Evolutionary conservation across 1,140 invertebrate genomes (phyloP).

Genomic region (Lethocerus indicus): DNA sequence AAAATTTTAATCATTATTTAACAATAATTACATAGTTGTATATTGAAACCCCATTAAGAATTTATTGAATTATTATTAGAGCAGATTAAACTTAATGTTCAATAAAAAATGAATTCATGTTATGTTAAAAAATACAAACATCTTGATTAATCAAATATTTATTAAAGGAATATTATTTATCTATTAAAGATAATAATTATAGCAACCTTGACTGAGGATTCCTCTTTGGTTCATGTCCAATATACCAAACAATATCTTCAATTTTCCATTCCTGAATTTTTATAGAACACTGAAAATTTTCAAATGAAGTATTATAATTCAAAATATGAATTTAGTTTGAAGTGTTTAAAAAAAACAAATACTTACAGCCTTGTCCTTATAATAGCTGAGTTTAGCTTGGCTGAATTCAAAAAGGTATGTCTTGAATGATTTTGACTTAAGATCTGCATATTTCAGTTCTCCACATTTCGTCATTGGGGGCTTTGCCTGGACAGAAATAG

Average conservation of each 20-base stretch:
- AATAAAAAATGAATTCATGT: too few relatives aligned
- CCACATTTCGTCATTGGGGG: constrained; percentile 39
- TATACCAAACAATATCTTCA: constrained; percentile 64
- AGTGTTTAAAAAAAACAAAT: neutral
- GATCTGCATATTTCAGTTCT: constrained; percentile 63
- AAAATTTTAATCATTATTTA: constrained; percentile 8
- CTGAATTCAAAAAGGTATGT: constrained; percentile 59
- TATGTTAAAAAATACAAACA: too few relatives aligned
- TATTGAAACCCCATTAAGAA: too few relatives aligned
- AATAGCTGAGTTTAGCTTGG: constrained; percentile 56
- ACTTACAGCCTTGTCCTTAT: constrained; percentile 57
- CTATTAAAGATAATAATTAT: neutral
- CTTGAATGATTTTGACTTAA: constrained; percentile 55
- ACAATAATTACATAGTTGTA: too few relatives aligned
- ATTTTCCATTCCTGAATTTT: constrained; percentile 54
- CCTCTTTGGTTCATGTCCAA: constrained; percentile 61
- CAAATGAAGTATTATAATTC: neutral
- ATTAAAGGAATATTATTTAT: neutral
- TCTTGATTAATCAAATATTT: too few relatives aligned
- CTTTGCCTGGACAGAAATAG: constrained; percentile 26
- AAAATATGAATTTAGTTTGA: neutral
- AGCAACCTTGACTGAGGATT: constrained; percentile 50
- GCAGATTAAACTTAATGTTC: too few relatives aligned
- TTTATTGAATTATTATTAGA: too few relatives aligned
- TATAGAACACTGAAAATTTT: constrained; percentile 31